phyloP scores from a whole-genome alignment of 2,797 vertebrate species.

The Anolis apletophallus region DNA sequence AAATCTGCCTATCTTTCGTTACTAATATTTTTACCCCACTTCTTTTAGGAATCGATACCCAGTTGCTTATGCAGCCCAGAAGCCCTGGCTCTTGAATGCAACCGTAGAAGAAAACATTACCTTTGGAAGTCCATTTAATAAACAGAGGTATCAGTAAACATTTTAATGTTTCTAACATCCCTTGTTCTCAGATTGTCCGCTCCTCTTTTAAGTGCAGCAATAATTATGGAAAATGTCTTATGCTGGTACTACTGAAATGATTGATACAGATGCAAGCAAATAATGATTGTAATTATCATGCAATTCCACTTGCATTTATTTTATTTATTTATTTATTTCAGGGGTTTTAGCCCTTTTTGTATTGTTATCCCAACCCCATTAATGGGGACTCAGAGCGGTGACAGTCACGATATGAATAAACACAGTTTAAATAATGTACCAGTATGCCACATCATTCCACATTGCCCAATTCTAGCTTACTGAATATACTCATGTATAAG shows the following conservation, averaged over 20 bases:
- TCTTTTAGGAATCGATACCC: constrained; percentile 92
- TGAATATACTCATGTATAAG: too few species aligned
- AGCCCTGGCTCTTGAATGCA: constrained; percentile 97
- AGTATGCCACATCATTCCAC: too few species aligned
- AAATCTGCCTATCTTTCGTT: neutral
- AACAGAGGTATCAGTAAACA: constrained; percentile 85
- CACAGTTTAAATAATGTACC: too few species aligned
- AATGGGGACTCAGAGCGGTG: too few species aligned
- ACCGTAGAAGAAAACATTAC: constrained; percentile 98
- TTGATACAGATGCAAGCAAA: neutral
- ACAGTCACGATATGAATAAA: too few species aligned
- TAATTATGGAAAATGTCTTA: neutral
- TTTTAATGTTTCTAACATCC: neutral
- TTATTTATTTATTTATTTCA: too few species aligned
- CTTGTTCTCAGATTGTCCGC: neutral
- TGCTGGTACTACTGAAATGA: neutral
- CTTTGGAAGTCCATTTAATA: constrained; percentile 94
- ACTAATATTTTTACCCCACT: constrained; percentile 12
- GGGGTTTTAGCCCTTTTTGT: too few species aligned
- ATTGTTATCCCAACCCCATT: too few species aligned
- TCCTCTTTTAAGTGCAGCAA: neutral
- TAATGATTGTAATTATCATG: too few species aligned
- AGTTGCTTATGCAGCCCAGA: constrained; percentile 96
- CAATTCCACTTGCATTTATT: too few species aligned
- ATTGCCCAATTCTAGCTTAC: neutral